A percentile compares a stretch with the other conserved stretches of the same genome.
These are phyloP conservation scores for Hydroisotoma schaefferi DNA, from an alignment of 2,888 invertebrate species.

Conservation along the genomic window DNA sequence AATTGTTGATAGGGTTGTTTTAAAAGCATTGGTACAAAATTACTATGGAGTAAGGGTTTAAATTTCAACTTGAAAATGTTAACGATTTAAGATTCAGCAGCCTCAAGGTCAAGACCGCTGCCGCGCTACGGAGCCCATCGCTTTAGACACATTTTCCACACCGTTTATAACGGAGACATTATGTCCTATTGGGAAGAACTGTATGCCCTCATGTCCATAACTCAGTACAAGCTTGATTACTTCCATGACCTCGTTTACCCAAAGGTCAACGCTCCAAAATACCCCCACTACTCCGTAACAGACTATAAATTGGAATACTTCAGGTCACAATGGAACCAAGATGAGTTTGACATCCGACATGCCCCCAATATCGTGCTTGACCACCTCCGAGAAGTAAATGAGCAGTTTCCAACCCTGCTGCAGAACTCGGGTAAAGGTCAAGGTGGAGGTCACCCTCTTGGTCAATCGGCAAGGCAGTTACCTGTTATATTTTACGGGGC, in stretches of 20 bases:
- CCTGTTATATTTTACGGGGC: background rate
- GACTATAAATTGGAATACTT: background rate
- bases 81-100: too few relatives aligned
- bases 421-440: background rate
- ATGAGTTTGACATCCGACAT: background rate
- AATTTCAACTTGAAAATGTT: too few relatives aligned
- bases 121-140: background rate
- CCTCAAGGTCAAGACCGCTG: background rate
- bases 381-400: background rate
- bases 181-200: background rate
- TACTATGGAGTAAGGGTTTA: too few relatives aligned
- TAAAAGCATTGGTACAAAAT: too few relatives aligned
- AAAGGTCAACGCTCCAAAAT: too few relatives aligned
- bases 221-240: background rate
- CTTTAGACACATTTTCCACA: background rate
- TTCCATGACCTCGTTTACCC: too few relatives aligned
- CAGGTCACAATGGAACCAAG: conserved; percentile 1
- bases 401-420: background rate
- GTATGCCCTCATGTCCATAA: background rate
- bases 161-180: background rate
- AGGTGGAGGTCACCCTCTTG: background rate
- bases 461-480: background rate
- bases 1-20: too few relatives aligned
- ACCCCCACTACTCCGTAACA: background rate
- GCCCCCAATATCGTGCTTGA: background rate